A percentile compares a stretch with the other conserved stretches of the same genome.
phyloP scores from a whole-genome alignment of 2,888 invertebrate genomes.

The Incurvaria masculella region DNA sequence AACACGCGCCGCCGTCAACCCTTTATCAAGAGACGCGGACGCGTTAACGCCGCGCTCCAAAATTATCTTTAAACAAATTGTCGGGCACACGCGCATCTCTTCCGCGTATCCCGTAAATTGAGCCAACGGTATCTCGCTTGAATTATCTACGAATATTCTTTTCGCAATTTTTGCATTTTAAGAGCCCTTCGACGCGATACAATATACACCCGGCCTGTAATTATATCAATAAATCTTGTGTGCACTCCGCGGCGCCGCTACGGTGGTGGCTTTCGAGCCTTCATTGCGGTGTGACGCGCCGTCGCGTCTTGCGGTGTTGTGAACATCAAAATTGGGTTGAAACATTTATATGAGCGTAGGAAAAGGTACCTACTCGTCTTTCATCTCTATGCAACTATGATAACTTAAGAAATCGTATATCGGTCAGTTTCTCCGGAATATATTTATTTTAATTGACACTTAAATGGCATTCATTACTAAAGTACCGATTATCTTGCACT shows the following conservation, averaged over 20 bases:
- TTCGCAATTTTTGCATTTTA: constrained; percentile 10
- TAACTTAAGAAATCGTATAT: too few species aligned
- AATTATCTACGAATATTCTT: constrained; percentile 11
- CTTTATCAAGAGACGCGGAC: constrained; percentile 9
- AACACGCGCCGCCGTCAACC: constrained; percentile 5
- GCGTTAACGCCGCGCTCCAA: constrained; percentile 9
- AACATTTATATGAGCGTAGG: too few species aligned
- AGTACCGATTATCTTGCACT: too few species aligned
- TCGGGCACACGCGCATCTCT: constrained; percentile 8
- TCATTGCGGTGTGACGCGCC: too few species aligned
- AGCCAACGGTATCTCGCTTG: constrained; percentile 8
- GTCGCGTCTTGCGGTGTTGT: too few species aligned
- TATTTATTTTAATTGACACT: too few species aligned
- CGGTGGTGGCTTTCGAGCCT: too few species aligned
- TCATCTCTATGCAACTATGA: too few species aligned
- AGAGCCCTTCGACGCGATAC: constrained; percentile 5
- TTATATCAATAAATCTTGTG: constrained; percentile 23
- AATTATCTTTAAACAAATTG: constrained; percentile 13
- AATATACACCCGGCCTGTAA: constrained; percentile 15
- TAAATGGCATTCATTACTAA: too few species aligned
- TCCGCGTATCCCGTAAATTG: constrained; percentile 10
- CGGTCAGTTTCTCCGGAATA: too few species aligned
- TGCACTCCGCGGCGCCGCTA: constrained; percentile 14
- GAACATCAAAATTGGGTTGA: too few species aligned
- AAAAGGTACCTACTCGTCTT: too few species aligned